Percentiles rank a stretch among this genome's conserved stretches.
Conservation (phyloP, 2,113 vertebrate species). For the Grammomys dolichurus region DNA sequence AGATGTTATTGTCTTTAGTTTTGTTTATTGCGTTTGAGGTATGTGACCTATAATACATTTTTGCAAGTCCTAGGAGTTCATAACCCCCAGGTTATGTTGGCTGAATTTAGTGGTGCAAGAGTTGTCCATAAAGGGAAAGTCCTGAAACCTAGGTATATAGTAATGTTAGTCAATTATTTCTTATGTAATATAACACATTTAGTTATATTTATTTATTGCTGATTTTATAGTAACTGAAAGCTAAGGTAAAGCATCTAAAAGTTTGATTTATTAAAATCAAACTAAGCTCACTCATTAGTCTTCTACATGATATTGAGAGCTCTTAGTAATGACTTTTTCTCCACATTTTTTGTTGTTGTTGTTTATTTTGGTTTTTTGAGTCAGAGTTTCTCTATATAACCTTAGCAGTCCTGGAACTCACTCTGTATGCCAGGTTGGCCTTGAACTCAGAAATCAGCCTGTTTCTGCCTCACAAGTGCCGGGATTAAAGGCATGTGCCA, state of each 20-base stretch:
- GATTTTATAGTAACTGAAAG: not conserved
- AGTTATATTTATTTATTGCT: conserved; percentile 11
- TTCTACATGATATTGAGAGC: not conserved
- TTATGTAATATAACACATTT: not conserved
- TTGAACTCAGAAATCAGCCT: no score
- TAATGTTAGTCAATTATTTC: not conserved
- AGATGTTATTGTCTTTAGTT: not conserved
- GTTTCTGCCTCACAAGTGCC: no score
- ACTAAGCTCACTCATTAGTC: not conserved
- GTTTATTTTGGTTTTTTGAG: no score
- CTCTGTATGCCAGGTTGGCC: no score
- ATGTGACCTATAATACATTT: not conserved
- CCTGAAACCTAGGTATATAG: not conserved
- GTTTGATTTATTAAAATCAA: not conserved
- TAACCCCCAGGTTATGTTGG: not conserved
- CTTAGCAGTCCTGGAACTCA: no score
- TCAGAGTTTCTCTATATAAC: no score
- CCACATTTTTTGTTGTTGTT: no score
- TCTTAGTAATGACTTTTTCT: not conserved
- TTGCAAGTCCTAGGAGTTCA: not conserved
- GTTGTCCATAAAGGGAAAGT: not conserved
- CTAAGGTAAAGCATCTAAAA: not conserved
- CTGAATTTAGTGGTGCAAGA: not conserved
- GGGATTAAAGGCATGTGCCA: no score
- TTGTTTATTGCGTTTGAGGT: not conserved